phyloP scores from a whole-genome alignment of 2,888 invertebrate genomes.

The Aspidiotus destructor region DNA sequence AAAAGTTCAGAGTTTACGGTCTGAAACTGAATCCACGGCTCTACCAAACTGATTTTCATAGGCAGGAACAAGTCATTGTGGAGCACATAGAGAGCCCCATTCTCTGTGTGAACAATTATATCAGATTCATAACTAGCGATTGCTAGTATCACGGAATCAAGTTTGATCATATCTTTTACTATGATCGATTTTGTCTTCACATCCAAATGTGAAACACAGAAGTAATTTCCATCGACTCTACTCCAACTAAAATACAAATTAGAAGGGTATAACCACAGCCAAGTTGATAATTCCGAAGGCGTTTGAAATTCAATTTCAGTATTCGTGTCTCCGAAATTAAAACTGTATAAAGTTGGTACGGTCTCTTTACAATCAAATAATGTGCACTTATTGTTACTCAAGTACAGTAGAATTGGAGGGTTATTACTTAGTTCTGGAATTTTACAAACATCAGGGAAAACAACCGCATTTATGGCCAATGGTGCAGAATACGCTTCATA shows the following conservation, averaged over 20 bases:
- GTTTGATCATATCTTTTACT: not conserved
- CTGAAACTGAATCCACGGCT: conserved; percentile 12
- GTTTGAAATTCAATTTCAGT: not conserved
- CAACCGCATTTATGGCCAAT: not conserved
- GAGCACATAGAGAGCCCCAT: not conserved
- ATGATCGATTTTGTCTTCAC: not conserved
- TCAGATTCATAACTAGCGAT: not conserved
- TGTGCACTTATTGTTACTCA: not conserved
- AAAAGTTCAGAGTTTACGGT: not conserved
- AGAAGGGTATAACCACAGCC: not conserved
- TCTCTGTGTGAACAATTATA: conserved; percentile 7
- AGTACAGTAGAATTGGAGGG: not conserved
- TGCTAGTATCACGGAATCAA: not conserved
- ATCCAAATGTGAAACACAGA: conserved; percentile 5
- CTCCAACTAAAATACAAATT: conserved; percentile 20
- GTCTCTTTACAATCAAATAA: not conserved
- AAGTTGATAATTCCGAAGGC: conserved; percentile 6
- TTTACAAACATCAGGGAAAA: not conserved
- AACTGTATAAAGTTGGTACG: not conserved
- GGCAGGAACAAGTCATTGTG: conserved; percentile 5
- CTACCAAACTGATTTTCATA: conserved; percentile 3
- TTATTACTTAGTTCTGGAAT: not conserved
- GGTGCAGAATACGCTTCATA: not conserved
- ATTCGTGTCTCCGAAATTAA: not conserved
- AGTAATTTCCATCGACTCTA: conserved; percentile 13